Evolutionary conservation across 2,113 vertebrate genomes (phyloP).

Genomic region (Equus przewalskii): DNA sequence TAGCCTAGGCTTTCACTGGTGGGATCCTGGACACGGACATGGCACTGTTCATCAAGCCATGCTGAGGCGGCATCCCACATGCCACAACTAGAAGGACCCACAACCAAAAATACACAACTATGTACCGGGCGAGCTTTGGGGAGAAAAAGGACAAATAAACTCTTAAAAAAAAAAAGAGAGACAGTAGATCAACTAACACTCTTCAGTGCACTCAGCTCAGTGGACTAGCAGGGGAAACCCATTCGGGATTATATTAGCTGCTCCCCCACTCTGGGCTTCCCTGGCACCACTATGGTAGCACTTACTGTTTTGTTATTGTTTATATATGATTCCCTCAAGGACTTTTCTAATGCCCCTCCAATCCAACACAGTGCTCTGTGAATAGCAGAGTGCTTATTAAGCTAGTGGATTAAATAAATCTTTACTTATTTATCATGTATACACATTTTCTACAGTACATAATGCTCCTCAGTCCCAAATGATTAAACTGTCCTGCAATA

Average conservation of each 20-base stretch:
- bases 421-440: background rate
- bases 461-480: background rate
- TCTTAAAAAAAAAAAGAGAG: background rate
- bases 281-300: background rate
- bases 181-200: constrained; percentile 32
- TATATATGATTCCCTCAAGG: background rate
- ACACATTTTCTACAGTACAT: background rate
- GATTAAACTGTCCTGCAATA: background rate
- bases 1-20: no score
- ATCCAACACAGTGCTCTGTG: background rate
- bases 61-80: no score
- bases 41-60: no score
- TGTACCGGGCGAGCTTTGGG: no score
- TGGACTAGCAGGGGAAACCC: background rate
- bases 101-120: no score
- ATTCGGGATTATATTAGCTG: background rate
- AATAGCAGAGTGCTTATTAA: background rate
- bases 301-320: background rate
- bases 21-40: no score
- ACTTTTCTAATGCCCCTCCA: background rate
- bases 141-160: no score
- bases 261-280: background rate
- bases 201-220: background rate
- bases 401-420: background rate
- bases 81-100: no score